Evolutionary conservation across 1,140 invertebrate genomes (phyloP).

Genomic region (Drosophila rhopaloa): DNA sequence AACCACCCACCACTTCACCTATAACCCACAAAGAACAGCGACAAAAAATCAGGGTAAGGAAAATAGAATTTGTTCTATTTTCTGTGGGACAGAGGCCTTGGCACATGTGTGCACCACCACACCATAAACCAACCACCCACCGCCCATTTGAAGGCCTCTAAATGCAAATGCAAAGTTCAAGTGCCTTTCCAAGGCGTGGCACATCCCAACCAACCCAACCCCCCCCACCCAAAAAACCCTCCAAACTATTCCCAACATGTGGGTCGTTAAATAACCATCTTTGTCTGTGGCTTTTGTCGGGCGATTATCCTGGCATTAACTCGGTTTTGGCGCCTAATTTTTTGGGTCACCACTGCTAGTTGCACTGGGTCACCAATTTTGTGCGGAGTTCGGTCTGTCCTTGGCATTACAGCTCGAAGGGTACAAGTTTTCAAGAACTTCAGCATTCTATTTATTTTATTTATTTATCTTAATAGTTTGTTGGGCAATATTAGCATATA

Average conservation of each 20-base stretch:
- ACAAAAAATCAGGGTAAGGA: constrained; percentile 32
- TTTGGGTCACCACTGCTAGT: constrained; percentile 8
- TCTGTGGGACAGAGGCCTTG: constrained; percentile 44
- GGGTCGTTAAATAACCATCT: constrained; percentile 28
- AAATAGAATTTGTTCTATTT: constrained; percentile 51
- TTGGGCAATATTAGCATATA: too few species aligned
- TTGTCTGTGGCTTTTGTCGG: constrained; percentile 33
- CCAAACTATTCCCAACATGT: constrained; percentile 20
- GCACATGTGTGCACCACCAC: constrained; percentile 25
- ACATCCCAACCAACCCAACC: constrained; percentile 1
- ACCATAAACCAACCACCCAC: constrained; percentile 3
- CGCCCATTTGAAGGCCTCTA: constrained; percentile 53
- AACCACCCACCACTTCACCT: constrained; percentile 22
- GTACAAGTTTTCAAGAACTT: background rate
- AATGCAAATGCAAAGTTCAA: constrained; percentile 78
- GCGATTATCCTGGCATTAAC: constrained; percentile 47
- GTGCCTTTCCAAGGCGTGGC: constrained; percentile 66
- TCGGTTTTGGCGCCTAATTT: constrained; percentile 34
- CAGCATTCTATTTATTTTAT: background rate
- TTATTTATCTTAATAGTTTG: too few species aligned
- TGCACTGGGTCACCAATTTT: background rate
- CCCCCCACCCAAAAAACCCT: background rate
- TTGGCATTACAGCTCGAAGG: background rate
- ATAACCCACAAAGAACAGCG: constrained; percentile 26
- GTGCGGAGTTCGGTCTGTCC: background rate